A percentile compares a stretch with the other conserved stretches of the same genome.
Conservation (phyloP, 1,140 invertebrate genomes). For the Marisa cornuarietis region DNA sequence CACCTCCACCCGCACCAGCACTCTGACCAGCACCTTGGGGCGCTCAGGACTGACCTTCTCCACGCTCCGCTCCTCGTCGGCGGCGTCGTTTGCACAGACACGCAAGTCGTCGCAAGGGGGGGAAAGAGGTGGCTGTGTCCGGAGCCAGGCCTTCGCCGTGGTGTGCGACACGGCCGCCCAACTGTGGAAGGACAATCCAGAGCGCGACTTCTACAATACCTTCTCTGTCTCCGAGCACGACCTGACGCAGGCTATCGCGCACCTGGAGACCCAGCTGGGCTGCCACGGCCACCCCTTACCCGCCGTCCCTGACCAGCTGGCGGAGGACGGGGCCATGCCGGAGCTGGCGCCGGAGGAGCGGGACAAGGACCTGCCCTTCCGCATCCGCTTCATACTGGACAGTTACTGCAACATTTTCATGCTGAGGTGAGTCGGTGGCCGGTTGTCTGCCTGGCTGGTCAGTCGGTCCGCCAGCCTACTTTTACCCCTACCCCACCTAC, state of each 20-base stretch:
- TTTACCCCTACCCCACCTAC: neutral
- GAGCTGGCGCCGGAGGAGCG: conserved; percentile 32
- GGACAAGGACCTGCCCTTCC: conserved; percentile 37
- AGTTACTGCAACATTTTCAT: conserved; percentile 61
- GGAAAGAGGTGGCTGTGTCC: neutral
- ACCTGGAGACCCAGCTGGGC: conserved; percentile 54
- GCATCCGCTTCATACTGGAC: conserved; percentile 59
- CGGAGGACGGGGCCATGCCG: conserved; percentile 16
- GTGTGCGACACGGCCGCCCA: conserved; percentile 35
- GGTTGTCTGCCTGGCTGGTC: neutral
- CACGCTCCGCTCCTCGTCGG: neutral
- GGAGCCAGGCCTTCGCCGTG: neutral
- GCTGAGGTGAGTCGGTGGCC: conserved; percentile 44
- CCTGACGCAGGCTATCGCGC: conserved; percentile 54
- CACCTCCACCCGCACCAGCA: conserved; percentile 3
- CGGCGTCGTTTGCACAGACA: neutral
- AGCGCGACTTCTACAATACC: conserved; percentile 58
- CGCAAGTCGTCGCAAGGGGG: neutral
- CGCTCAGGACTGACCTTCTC: neutral
- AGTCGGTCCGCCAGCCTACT: neutral
- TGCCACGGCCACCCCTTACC: conserved; percentile 22
- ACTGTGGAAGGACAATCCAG: conserved; percentile 60
- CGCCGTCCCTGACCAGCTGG: neutral
- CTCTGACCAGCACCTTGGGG: neutral
- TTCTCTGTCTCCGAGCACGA: conserved; percentile 61